phyloP scores from a whole-genome alignment of 2,113 vertebrate species.

The Gracilinanus agilis region DNA sequence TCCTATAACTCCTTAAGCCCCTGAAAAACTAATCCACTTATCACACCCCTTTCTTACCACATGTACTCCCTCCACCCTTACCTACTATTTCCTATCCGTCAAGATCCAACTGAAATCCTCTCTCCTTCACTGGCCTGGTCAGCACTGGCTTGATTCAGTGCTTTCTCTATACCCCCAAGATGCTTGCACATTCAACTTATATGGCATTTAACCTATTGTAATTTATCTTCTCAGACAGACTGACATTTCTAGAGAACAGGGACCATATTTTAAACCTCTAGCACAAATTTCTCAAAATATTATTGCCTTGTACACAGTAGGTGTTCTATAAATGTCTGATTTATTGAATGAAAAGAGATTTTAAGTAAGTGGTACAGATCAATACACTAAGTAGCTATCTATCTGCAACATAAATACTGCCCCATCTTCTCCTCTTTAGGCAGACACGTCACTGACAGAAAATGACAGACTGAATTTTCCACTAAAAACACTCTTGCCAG shows the following conservation, averaged over 20 bases:
- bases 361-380: not conserved
- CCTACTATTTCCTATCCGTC: not conserved
- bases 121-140: not conserved
- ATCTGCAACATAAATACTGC: slow-evolving; percentile 12
- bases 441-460: not conserved
- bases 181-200: not conserved
- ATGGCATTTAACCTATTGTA: not conserved
- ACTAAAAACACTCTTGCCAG: slow-evolving; percentile 30
- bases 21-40: not conserved
- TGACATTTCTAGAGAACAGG: not conserved
- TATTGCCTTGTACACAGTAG: not conserved
- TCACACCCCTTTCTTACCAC: not conserved
- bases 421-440: slow-evolving; percentile 4
- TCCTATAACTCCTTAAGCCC: not conserved
- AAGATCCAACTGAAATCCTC: not conserved
- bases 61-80: not conserved
- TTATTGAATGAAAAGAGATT: not conserved
- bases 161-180: not conserved
- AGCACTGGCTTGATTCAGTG: not conserved
- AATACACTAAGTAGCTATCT: not conserved
- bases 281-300: not conserved
- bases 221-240: not conserved
- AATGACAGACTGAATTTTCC: slow-evolving; percentile 60
- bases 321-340: not conserved
- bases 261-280: not conserved